Base-by-base conservation (phyloP, 1,140 invertebrate species). In the Tetranychus cinnabarinus region DNA sequence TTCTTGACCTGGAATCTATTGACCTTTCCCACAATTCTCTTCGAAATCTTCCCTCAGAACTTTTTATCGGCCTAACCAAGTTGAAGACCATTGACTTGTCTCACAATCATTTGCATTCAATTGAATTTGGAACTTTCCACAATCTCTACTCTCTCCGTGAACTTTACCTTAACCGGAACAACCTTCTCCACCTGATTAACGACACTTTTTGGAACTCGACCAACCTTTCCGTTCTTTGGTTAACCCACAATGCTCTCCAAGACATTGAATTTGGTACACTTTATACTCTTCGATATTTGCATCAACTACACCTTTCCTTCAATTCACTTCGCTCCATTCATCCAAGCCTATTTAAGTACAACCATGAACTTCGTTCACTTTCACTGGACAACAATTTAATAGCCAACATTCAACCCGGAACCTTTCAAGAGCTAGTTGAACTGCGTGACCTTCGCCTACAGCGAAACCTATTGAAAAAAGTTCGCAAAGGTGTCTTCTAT, bases 371-470 rank as follows among this genome's bases (percentile, higher is more conserved):
- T 13, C 81, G 82, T 6, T 85, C 85, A 4, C 73, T 97, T 46
- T 92, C 86, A 64, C 72, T 96, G 66, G 88, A 93, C 74, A 84
- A 86, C 66, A 97, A 96, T 75, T 80, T 81, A 71, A 85, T 97
- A 50, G 76, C 77, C 5, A 81, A 85, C 66, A 72, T 97, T 58
- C 79, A 85, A 67, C 79, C 81, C 8, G 82, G 82, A 34, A 81
- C 84, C 64, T 91, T 92, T 70, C 73, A 80, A 62, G 82, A 81
- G 68, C 75, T 84, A 59, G 63, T 65, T 33, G 79, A 81, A 64
- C 71, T 91, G 47, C 77, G 81, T 56, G 86, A 90, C 75, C 79
- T 91, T n/a, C 76, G 86, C 48, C 72, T 91, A 45, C 85, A 90
- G 67, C 85, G 87, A 59, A 92, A 92, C 76, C 79, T 79, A 66